phyloP scores from a whole-genome alignment of 2,113 vertebrate genomes.

The Oryzias melastigma region DNA sequence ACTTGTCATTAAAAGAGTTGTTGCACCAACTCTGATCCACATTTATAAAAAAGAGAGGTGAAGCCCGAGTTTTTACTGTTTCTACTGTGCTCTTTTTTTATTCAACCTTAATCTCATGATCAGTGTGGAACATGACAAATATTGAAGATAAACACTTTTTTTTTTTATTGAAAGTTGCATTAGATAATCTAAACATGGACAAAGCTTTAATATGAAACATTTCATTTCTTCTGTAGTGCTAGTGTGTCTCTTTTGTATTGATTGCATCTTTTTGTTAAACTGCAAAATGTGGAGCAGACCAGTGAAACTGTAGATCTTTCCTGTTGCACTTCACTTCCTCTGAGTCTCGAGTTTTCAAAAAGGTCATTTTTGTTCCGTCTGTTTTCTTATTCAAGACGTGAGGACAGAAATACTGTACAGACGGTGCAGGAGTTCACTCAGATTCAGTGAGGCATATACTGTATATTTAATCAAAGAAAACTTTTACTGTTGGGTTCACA shows the following conservation, averaged over 20 bases:
- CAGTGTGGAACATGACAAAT: too few relatives aligned
- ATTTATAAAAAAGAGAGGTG: too few relatives aligned
- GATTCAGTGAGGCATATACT: slow-evolving; percentile 38
- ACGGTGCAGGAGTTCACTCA: slow-evolving; percentile 35
- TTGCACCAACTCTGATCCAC: too few relatives aligned
- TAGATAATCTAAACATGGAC: neutral
- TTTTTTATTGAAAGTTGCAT: neutral
- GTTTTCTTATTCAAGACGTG: slow-evolving; percentile 20
- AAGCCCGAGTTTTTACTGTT: too few relatives aligned
- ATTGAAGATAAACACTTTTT: too few relatives aligned
- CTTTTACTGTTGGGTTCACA: slow-evolving; percentile 32
- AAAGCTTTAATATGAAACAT: too few relatives aligned
- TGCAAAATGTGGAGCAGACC: slow-evolving; percentile 10
- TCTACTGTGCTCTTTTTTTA: too few relatives aligned
- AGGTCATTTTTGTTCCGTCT: slow-evolving; percentile 16
- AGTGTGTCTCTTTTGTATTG: slow-evolving; percentile 14
- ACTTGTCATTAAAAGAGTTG: too few relatives aligned
- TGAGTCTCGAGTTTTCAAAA: slow-evolving; percentile 9
- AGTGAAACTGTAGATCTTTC: slow-evolving; percentile 37
- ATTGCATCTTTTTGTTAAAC: slow-evolving; percentile 39
- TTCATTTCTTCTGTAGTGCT: slow-evolving; percentile 17
- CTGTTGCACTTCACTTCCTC: slow-evolving; percentile 27
- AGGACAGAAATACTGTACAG: slow-evolving; percentile 33
- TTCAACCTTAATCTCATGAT: too few relatives aligned
- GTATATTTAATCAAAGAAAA: slow-evolving; percentile 56